Evolutionary conservation across 2,888 invertebrate genomes (phyloP), one percentile per base, ranked within the genome.

Genomic region (Leucozona laternaria): DNA sequence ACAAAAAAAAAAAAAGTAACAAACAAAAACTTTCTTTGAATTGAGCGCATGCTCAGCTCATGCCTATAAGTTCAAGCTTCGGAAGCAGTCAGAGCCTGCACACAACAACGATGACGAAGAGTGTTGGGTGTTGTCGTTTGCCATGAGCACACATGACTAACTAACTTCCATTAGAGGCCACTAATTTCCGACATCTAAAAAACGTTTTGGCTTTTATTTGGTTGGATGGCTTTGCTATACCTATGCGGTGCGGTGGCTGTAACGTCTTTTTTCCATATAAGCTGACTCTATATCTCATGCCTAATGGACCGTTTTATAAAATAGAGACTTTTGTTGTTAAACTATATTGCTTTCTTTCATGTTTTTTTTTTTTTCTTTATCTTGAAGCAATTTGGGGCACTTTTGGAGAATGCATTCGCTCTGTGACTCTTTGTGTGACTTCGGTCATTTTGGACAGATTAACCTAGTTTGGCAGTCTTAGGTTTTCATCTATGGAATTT

Each of bases 401-500:
- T 48, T 58, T 58, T 31, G 4, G 64, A 48, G 66, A 66, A 20
- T 48, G 66, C 64, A 66, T 34, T 48, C 10, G 13, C 8, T 17
- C 0, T 15, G 34, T 34, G 57, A 17, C 57, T 31, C 34, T 34
- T 57, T 57, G 57, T 57, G 57, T 17, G 28, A 62, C 62, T 62
- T 48, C 4, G 76, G 68, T 76, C 81, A 81, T 64, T 81, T 81
- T 71, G 62, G 70, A 76, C 62, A 81, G 76, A 81, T 81, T 81
- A 81, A 81, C 81, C 81, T 31, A 81, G 57, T 81, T 81, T 70
- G 70, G 25, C 15, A 25, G 22, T 22, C 48, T 11, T 48, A 20
- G 20, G 48, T 40, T 15, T 37, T 48, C 28, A 20, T 37, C 6
- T 48, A 11, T 43, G 62, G 62, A 62, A 62, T 62, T 28, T 60